Evolutionary conservation across 1,140 invertebrate species (phyloP).

Genomic region (Atta texana): DNA sequence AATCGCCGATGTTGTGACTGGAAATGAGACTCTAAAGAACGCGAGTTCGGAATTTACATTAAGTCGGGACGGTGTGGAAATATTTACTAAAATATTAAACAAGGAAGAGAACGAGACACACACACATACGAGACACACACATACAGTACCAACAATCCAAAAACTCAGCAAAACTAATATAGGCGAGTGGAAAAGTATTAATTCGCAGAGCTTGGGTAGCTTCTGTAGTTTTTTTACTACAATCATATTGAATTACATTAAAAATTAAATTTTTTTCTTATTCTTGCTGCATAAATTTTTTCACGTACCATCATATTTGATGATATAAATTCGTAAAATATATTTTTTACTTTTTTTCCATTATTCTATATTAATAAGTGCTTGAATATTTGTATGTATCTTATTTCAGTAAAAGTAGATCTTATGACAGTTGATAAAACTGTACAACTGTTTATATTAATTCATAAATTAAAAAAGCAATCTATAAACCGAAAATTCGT

Average conservation of each 20-base stretch:
- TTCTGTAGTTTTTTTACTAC: background rate
- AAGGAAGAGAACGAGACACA: slow-evolving; percentile 84
- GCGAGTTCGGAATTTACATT: slow-evolving; percentile 85
- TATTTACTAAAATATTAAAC: slow-evolving; percentile 89
- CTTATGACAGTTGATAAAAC: background rate
- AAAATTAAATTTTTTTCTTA: background rate
- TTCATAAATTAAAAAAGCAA: background rate
- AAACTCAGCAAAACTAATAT: slow-evolving; percentile 76
- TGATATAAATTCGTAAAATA: background rate
- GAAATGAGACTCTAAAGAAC: slow-evolving; percentile 74
- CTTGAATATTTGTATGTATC: background rate
- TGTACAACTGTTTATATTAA: background rate
- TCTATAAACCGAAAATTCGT: background rate
- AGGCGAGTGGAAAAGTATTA: slow-evolving; percentile 4
- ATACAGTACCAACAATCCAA: slow-evolving; percentile 42
- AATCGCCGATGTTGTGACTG: slow-evolving; percentile 77
- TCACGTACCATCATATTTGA: background rate
- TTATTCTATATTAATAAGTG: background rate
- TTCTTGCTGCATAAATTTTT: background rate
- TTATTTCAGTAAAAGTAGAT: background rate
- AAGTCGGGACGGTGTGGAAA: slow-evolving; percentile 89
- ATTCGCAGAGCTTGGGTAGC: background rate
- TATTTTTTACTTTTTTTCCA: background rate
- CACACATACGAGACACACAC: slow-evolving; percentile 68
- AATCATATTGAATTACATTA: background rate